phyloP scores from a whole-genome alignment of 2,888 invertebrate genomes.

The Spodoptera exigua region DNA sequence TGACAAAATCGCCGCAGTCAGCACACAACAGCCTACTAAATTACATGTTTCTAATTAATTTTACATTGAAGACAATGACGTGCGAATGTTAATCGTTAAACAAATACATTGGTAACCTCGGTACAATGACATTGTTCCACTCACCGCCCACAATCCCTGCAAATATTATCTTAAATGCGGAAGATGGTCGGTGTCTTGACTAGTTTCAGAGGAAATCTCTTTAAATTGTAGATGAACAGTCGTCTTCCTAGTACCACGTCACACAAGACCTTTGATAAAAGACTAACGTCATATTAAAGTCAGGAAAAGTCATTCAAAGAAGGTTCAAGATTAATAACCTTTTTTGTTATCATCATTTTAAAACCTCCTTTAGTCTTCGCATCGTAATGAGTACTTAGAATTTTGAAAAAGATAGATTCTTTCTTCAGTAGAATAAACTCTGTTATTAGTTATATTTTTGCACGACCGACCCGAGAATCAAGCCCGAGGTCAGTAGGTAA shows the following conservation, averaged over 20 bases:
- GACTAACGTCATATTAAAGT: conserved; percentile 25
- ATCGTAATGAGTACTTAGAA: too few relatives aligned
- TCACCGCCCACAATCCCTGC: conserved; percentile 34
- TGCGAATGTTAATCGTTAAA: conserved; percentile 12
- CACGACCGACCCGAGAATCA: too few relatives aligned
- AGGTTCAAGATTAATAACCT: background rate
- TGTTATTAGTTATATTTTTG: too few relatives aligned
- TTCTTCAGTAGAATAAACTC: too few relatives aligned
- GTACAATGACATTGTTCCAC: conserved; percentile 26
- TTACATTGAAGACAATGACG: conserved; percentile 11
- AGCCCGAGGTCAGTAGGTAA: too few relatives aligned
- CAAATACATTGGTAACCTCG: conserved; percentile 36
- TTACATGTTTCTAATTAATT: conserved; percentile 1
- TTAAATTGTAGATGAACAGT: conserved; percentile 16
- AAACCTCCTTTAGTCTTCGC: conserved; percentile 22
- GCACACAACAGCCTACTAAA: background rate
- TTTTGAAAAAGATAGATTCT: too few relatives aligned
- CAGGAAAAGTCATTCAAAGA: conserved; percentile 15
- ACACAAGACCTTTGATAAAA: conserved; percentile 37
- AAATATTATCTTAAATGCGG: conserved; percentile 58
- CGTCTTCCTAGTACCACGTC: conserved; percentile 44
- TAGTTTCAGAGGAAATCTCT: conserved; percentile 43
- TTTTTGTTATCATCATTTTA: too few relatives aligned
- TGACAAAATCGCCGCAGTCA: too few relatives aligned
- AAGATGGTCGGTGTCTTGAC: conserved; percentile 30